Percentiles rank a stretch among this genome's conserved stretches.
These are phyloP conservation scores for Pyrochroa serraticornis DNA, from an alignment of 2,888 invertebrate genomes.

Conservation along the genomic window DNA sequence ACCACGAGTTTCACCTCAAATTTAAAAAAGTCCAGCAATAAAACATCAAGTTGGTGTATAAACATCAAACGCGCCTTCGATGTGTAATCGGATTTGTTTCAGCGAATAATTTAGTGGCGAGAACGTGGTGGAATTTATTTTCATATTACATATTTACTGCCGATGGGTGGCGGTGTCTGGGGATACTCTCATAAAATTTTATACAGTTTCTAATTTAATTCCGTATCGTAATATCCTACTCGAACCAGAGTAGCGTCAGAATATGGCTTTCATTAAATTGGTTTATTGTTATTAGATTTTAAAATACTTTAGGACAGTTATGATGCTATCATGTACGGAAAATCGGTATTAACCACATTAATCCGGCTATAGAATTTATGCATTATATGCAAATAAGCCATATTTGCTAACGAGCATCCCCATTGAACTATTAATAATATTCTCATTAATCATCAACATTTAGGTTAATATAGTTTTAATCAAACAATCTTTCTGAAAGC, in stretches of 20 bases:
- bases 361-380: no score
- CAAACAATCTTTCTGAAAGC: no score
- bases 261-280: constrained; percentile 26
- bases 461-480: no score
- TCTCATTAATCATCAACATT: no score
- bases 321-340: no score
- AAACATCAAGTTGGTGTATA: not conserved
- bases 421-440: no score
- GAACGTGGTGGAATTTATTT: not conserved
- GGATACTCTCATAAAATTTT: constrained; percentile 42
- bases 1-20: not conserved
- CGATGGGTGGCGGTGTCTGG: constrained; percentile 32
- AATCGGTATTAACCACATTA: no score
- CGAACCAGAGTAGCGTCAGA: not conserved
- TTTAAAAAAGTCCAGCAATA: not conserved
- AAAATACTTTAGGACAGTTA: constrained; percentile 1
- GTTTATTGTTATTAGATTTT: constrained; percentile 26
- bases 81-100: constrained; percentile 6
- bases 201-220: constrained; percentile 40
- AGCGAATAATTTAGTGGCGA: not conserved
- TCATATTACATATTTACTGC: constrained; percentile 11
- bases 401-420: no score
- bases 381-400: no score
- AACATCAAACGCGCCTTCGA: not conserved
- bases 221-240: constrained; percentile 24